These are phyloP conservation scores for Fragum whitleyi DNA, from an alignment of 2,888 invertebrate genomes.

Conservation along the genomic window DNA sequence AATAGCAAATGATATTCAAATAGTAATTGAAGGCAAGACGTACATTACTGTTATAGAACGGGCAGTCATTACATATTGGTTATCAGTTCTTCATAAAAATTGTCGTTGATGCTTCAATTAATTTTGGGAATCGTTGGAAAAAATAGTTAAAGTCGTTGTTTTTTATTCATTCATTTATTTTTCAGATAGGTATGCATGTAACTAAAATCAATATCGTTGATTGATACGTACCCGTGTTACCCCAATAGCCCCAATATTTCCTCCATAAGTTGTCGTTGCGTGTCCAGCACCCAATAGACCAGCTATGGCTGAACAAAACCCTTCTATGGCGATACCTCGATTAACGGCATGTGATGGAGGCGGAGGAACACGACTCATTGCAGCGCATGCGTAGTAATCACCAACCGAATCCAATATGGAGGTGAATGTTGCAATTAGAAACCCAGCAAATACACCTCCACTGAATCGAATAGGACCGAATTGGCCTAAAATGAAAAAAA, in stretches of 20 bases:
- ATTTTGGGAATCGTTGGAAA: no score
- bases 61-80: no score
- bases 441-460: conserved; percentile 68
- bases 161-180: no score
- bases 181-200: no score
- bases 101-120: no score
- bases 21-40: no score
- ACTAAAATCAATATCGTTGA: no score
- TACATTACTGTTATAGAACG: no score
- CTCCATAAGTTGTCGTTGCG: conserved; percentile 94
- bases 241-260: conserved; percentile 95
- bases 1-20: no score
- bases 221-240: conserved; percentile 91
- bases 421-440: conserved; percentile 72
- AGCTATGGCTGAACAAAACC: conserved; percentile 92
- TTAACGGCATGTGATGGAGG: conserved; percentile 94
- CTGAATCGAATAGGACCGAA: conserved; percentile 70
- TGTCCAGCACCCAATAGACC: conserved; percentile 94
- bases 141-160: no score
- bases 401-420: conserved; percentile 87
- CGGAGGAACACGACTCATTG: conserved; percentile 89
- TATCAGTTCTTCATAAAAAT: no score
- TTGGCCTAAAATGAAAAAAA: conserved; percentile 36
- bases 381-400: conserved; percentile 94
- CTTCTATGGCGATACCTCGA: conserved; percentile 90